Conservation (phyloP, 1,140 invertebrate genomes). For the Sycobia sp. region DNA sequence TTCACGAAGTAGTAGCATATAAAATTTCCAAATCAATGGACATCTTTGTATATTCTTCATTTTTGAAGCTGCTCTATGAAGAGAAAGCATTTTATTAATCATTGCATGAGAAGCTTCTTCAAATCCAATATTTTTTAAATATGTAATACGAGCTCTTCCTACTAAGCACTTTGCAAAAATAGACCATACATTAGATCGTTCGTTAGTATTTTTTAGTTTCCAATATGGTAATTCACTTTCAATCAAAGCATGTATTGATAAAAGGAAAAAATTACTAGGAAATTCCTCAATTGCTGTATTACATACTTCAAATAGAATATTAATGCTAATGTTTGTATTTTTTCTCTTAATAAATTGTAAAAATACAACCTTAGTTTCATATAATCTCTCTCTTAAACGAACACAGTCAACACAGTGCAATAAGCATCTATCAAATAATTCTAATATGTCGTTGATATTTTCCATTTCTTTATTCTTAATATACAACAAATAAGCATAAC, state of each 20-base stretch:
- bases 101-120: constrained; percentile 45
- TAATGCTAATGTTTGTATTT: constrained; percentile 26
- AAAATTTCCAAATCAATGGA: constrained; percentile 66
- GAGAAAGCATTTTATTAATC: constrained; percentile 53
- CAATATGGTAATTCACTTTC: constrained; percentile 55
- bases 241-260: constrained; percentile 53
- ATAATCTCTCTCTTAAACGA: constrained; percentile 51
- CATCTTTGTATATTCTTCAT: constrained; percentile 57
- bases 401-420: constrained; percentile 41
- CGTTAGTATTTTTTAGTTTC: constrained; percentile 44
- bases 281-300: constrained; percentile 56
- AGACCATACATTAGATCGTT: constrained; percentile 42
- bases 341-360: constrained; percentile 55
- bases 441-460: constrained; percentile 38
- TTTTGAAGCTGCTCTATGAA: constrained; percentile 48
- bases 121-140: constrained; percentile 38
- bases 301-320: constrained; percentile 38
- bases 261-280: constrained; percentile 65
- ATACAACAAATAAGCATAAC: constrained; percentile 63
- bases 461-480: constrained; percentile 46
- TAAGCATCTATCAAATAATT: constrained; percentile 46
- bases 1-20: constrained; percentile 62
- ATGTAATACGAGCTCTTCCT: constrained; percentile 45
- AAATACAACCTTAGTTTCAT: constrained; percentile 53
- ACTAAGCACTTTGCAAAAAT: constrained; percentile 52